These are phyloP conservation scores for Meloe dianella DNA, from an alignment of 2,888 invertebrate species.

Conservation along the genomic window DNA sequence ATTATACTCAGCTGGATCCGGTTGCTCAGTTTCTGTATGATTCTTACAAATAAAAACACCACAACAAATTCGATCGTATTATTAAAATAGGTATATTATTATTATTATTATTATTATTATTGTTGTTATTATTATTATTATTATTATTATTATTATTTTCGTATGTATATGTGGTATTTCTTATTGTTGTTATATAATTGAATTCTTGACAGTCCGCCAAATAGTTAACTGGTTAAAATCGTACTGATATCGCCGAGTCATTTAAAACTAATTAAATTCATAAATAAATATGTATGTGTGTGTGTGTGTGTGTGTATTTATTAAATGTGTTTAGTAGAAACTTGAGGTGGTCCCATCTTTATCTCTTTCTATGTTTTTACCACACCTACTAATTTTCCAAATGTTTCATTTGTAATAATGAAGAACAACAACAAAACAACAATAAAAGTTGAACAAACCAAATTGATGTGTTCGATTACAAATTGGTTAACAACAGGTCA, in stretches of 20 bases:
- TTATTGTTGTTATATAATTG: constrained; percentile 58
- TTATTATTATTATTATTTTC: constrained; percentile 5
- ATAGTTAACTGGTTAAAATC: constrained; percentile 53
- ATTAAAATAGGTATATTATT: too few species aligned
- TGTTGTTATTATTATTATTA: not conserved
- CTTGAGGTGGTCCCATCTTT: constrained; percentile 44
- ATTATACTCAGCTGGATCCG: not conserved
- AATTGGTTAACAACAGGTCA: constrained; percentile 13
- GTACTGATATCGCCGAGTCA: constrained; percentile 46
- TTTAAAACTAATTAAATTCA: constrained; percentile 58
- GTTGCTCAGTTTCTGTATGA: not conserved
- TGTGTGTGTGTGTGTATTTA: too few species aligned
- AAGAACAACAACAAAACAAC: not conserved
- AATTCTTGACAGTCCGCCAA: constrained; percentile 54
- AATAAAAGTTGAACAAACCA: constrained; percentile 8
- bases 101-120: not conserved
- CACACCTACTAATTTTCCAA: constrained; percentile 37
- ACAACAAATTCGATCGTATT: constrained; percentile 2
- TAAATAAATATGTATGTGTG: constrained; percentile 26
- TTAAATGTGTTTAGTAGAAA: too few species aligned
- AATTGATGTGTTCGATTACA: constrained; percentile 13
- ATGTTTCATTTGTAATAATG: constrained; percentile 11
- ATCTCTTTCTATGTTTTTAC: constrained; percentile 9
- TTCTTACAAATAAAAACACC: not conserved
- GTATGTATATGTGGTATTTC: constrained; percentile 52